Base-by-base conservation (phyloP, 64 coral and sea anemone genomes). In the Montipora sp. region DNA sequence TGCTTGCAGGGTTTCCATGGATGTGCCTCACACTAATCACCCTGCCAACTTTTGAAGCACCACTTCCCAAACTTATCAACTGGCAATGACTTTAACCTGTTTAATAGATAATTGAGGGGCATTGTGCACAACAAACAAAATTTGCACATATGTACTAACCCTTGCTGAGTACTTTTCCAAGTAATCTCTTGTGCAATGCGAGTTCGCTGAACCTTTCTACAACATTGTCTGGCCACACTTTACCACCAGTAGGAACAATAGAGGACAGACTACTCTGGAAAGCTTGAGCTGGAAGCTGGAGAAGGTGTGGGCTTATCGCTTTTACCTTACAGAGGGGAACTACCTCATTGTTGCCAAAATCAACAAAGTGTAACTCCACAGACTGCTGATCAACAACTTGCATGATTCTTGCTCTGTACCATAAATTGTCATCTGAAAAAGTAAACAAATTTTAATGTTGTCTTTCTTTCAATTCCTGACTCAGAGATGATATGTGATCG, bases 271-370 rank as follows among this genome's bases (percentile, higher is more conserved):
- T 86, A 76, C 97, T 94, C 47, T 59, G 24, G 23, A 98, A 68
- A 16, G 91, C 87, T 48, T 94, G 94, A 19, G 88, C 58, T 47
- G 94, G 81, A 47, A 83, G 51, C 55, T 70, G 51, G 43, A 79
- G 15, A 18, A 96, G 84, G 8, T 91, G 94, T 11, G 77, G 36
- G 11, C 73, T 84, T n/a, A 96, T 75, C 20, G 57, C 43, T 77
- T 90, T 98, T 44, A 98, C 77, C 13, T 94, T 77, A 70, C 76
- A 59, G 48, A 98, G 75, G 7, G 79, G 18, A 0, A 96, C 65
- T 19, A 48, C 73, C 49, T 94, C 94, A 7, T 21, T 53, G 43
- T 98, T 98, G 3, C 97, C 97, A 81, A 90, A 98, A 49, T 98
- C 97, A 2, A 96, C 61, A 85, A 82, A 98, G 15, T 23, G 85